These are phyloP conservation scores for Physella acuta DNA, from an alignment of 1,140 invertebrate species.

Conservation along the genomic window DNA sequence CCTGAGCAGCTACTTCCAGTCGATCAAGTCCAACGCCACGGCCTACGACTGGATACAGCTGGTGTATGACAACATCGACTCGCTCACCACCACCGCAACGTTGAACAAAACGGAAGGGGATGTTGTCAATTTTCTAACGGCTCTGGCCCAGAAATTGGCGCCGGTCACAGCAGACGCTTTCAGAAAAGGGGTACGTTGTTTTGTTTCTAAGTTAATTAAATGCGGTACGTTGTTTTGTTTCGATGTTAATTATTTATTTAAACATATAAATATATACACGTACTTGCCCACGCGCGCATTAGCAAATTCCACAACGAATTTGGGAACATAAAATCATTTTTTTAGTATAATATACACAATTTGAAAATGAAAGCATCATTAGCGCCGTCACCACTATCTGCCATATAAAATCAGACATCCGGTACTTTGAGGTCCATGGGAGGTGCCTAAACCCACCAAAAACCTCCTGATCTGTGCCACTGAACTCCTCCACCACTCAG, in stretches of 20 bases:
- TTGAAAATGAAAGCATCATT: background rate
- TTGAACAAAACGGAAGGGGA: conserved; percentile 16
- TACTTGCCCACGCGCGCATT: background rate
- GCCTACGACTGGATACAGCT: conserved; percentile 25
- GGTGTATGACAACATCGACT: conserved; percentile 32
- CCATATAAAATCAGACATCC: background rate
- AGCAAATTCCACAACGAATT: background rate
- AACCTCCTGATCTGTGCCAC: too few species aligned
- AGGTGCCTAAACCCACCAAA: too few species aligned
- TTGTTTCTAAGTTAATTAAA: background rate
- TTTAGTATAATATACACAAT: background rate
- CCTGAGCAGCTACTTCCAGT: background rate
- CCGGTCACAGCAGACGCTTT: background rate
- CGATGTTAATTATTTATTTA: background rate
- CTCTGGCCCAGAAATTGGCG: background rate
- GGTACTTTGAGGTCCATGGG: too few species aligned
- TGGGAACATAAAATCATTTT: background rate
- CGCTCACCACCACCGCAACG: conserved; percentile 30
- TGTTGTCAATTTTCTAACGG: conserved; percentile 16
- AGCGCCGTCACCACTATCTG: background rate
- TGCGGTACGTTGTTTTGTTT: background rate
- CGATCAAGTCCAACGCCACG: background rate
- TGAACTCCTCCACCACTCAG: too few species aligned
- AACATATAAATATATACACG: background rate
- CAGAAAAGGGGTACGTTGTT: background rate